Conservation (phyloP, 2,113 vertebrate species). For the Tursiops truncatus region DNA sequence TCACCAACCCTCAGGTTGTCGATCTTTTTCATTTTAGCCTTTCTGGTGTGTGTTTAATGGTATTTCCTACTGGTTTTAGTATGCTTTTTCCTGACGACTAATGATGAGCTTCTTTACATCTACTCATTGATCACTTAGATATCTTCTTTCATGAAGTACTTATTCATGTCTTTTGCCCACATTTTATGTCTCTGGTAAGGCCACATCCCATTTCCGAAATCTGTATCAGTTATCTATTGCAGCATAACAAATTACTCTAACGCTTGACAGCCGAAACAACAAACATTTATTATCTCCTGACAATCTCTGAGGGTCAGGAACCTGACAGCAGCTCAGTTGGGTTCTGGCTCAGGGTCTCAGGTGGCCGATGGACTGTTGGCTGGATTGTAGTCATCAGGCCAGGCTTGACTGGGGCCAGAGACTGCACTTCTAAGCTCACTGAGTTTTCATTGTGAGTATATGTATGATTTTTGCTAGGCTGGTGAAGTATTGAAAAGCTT, state of each 20-base stretch:
- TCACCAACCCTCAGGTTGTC: background rate
- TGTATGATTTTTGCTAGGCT: background rate
- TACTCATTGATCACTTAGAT: background rate
- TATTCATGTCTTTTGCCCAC: background rate
- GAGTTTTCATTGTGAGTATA: background rate
- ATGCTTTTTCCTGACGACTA: background rate
- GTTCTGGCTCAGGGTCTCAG: background rate
- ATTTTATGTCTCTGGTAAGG: background rate
- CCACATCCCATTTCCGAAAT: background rate
- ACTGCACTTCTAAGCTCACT: background rate
- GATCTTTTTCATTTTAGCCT: constrained; percentile 2
- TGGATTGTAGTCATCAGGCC: background rate
- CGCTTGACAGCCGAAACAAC: background rate
- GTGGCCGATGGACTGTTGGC: background rate
- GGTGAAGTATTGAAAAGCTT: constrained; percentile 14
- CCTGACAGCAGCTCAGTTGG: background rate
- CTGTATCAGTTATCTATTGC: background rate
- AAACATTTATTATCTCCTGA: background rate
- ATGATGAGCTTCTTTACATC: background rate
- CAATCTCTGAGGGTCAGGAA: background rate
- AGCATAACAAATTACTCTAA: background rate
- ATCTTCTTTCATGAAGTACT: background rate
- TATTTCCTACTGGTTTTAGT: constrained; percentile 2
- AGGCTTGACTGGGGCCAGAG: background rate
- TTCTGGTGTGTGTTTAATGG: background rate